Evolutionary conservation across 2,113 vertebrate genomes (phyloP).

Genomic region (Panthera uncia): DNA sequence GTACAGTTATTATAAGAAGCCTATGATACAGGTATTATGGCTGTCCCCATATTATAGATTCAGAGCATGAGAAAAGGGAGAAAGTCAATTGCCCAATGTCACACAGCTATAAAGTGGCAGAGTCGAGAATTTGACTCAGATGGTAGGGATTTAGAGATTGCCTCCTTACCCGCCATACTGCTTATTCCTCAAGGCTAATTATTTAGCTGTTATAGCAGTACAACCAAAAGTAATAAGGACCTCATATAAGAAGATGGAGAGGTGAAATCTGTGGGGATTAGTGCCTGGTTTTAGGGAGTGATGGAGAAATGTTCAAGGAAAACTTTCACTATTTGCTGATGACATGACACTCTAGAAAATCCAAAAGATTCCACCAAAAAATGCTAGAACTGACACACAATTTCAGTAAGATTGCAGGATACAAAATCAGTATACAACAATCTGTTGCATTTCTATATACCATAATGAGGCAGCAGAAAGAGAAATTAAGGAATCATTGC

Average conservation of each 20-base stretch:
- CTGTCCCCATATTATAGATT: neutral
- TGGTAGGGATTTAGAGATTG: neutral
- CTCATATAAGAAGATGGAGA: neutral
- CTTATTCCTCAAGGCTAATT: neutral
- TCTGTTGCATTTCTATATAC: neutral
- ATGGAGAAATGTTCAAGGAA: neutral
- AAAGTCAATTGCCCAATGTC: neutral
- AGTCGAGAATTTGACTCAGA: neutral
- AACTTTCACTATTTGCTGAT: neutral
- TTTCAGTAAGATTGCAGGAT: neutral
- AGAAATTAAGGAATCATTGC: neutral
- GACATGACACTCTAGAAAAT: neutral
- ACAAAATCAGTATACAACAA: neutral
- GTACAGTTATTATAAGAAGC: neutral
- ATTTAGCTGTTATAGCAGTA: neutral
- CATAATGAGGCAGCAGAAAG: neutral
- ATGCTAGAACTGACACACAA: neutral
- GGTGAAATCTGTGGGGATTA: neutral
- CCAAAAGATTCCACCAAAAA: neutral
- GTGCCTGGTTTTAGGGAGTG: neutral
- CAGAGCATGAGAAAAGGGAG: neutral
- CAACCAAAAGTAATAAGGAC: neutral
- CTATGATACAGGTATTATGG: neutral
- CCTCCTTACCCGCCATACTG: accelerated
- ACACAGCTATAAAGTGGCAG: neutral